Evolutionary conservation across 2,888 invertebrate species (phyloP).

Genomic region (Galeopsomyia nigrocyanea): DNA sequence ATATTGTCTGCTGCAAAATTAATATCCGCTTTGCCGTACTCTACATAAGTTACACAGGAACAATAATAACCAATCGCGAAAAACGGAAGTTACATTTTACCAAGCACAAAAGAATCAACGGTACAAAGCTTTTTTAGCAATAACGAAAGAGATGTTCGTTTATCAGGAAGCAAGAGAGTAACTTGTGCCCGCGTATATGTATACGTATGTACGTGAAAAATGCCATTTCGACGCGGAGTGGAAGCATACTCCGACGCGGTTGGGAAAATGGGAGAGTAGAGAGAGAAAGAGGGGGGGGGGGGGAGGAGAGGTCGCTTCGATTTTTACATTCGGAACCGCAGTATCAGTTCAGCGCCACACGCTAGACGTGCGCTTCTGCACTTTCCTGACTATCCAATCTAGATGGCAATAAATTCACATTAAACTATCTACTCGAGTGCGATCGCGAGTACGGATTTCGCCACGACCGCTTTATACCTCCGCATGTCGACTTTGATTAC

Average conservation of each 20-base stretch:
- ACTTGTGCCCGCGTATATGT: background rate
- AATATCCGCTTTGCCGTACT: background rate
- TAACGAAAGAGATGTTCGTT: constrained; percentile 45
- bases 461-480: constrained; percentile 41
- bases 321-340: constrained; percentile 46
- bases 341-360: constrained; percentile 44
- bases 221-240: constrained; percentile 37
- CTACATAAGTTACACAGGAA: no score
- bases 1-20: background rate
- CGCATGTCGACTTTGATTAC: constrained; percentile 42
- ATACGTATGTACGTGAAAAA: constrained; percentile 25
- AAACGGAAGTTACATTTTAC: constrained; percentile 29
- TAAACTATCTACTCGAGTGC: constrained; percentile 63
- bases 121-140: constrained; percentile 44
- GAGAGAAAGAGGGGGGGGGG: constrained; percentile 9
- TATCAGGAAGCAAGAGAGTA: background rate
- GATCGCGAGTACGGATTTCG: constrained; percentile 35
- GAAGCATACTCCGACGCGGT: constrained; percentile 35
- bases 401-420: constrained; percentile 68
- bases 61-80: constrained; percentile 2
- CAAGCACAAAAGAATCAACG: constrained; percentile 29
- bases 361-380: constrained; percentile 60
- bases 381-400: constrained; percentile 61
- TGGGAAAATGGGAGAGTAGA: background rate
- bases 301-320: constrained; percentile 46